Evolutionary conservation across 2,797 vertebrate species (phyloP).

Genomic region (Florisuga fusca): DNA sequence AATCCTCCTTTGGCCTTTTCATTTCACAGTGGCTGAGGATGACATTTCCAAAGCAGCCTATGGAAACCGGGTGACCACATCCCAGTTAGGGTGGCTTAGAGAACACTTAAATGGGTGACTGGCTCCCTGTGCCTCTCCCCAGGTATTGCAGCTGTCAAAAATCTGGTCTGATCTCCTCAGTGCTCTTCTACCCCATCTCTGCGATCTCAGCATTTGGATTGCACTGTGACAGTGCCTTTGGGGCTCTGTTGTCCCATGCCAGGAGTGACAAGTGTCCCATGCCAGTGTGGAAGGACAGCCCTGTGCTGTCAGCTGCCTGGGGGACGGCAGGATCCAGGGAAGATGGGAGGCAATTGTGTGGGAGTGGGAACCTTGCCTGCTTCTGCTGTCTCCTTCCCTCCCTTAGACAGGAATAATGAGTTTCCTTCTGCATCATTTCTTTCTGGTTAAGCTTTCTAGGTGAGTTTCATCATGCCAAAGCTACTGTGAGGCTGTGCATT

Average conservation of each 20-base stretch:
- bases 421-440: not conserved
- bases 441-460: not conserved
- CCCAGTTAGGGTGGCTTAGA: fast-evolving
- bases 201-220: not conserved
- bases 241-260: not conserved
- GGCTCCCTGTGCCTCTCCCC: not conserved
- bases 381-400: not conserved
- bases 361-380: not conserved
- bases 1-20: slow-evolving; percentile 28
- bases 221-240: not conserved
- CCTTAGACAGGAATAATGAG: not conserved
- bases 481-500: fast-evolving
- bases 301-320: not conserved
- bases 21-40: slow-evolving; percentile 33
- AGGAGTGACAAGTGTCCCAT: fast-evolving
- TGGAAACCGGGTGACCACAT: not conserved
- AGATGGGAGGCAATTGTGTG: fast-evolving
- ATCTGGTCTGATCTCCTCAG: not conserved
- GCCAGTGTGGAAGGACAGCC: fast-evolving
- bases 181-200: not conserved
- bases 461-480: fast-evolving
- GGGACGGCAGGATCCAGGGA: not conserved
- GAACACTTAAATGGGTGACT: not conserved
- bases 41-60: slow-evolving; percentile 1
- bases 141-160: not conserved